phyloP scores from a whole-genome alignment of 2,113 vertebrate species.

The Hippocampus zosterae region DNA sequence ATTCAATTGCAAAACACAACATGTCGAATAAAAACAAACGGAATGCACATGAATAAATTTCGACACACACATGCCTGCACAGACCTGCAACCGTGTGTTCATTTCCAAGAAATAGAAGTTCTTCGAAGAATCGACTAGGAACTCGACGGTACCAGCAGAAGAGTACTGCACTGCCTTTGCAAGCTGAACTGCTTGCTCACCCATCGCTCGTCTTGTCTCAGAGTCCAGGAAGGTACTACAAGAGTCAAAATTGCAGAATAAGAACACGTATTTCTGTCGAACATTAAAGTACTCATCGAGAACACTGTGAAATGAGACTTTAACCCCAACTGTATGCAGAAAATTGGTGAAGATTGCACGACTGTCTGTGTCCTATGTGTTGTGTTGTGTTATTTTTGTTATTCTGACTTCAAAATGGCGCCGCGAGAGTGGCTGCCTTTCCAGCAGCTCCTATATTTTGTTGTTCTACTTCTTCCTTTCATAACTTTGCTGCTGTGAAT shows the following conservation, averaged over 20 bases:
- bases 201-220: slow-evolving; percentile 85
- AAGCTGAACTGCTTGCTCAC: slow-evolving; percentile 93
- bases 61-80: neutral
- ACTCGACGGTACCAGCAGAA: slow-evolving; percentile 96
- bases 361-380: too few relatives aligned
- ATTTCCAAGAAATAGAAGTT: slow-evolving; percentile 99
- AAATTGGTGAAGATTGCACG: too few relatives aligned
- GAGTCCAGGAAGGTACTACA: slow-evolving; percentile 88
- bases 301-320: too few relatives aligned
- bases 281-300: too few relatives aligned
- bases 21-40: neutral
- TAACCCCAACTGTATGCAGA: too few relatives aligned
- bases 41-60: neutral
- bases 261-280: too few relatives aligned
- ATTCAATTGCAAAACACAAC: neutral
- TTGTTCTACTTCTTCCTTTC: too few relatives aligned
- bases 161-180: slow-evolving; percentile 92
- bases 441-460: too few relatives aligned
- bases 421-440: too few relatives aligned
- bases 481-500: too few relatives aligned
- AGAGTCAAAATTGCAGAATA: neutral
- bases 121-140: slow-evolving; percentile 90
- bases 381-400: too few relatives aligned
- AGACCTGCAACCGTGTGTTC: slow-evolving; percentile 97
- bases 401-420: too few relatives aligned